phyloP scores from a whole-genome alignment of 2,113 vertebrate species.

The Platichthys flesus region DNA sequence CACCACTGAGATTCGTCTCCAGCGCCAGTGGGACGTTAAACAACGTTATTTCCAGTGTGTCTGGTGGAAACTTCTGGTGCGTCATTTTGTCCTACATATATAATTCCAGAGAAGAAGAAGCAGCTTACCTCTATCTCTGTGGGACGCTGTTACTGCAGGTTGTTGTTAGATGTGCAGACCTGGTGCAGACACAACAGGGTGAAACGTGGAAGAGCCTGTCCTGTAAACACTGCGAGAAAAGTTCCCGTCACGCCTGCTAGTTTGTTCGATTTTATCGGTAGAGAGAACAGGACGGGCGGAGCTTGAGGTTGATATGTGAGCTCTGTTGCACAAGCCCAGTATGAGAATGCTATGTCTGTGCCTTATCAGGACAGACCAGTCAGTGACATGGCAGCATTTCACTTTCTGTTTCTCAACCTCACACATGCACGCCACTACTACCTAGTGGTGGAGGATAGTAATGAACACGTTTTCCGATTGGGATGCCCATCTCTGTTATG shows the following conservation, averaged over 20 bases:
- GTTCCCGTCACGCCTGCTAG: not conserved
- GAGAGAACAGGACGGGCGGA: not conserved
- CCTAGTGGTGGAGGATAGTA: not conserved
- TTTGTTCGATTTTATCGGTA: not conserved
- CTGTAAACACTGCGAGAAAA: not conserved
- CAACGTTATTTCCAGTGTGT: too few species aligned
- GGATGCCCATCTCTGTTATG: too few species aligned
- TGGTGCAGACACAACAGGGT: not conserved
- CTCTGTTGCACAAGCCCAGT: too few species aligned
- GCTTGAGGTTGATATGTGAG: not conserved
- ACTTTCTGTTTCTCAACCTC: too few species aligned
- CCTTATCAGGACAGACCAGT: too few species aligned
- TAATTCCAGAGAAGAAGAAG: too few species aligned
- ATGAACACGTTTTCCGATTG: not conserved
- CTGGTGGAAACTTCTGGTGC: too few species aligned
- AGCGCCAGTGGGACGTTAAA: not conserved
- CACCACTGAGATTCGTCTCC: not conserved
- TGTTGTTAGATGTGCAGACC: not conserved
- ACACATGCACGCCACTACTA: not conserved
- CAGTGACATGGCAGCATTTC: too few species aligned
- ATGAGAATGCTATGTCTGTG: too few species aligned
- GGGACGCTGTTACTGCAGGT: too few species aligned
- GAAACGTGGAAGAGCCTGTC: not conserved
- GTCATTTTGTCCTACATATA: too few species aligned
- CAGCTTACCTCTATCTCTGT: too few species aligned